Evolutionary conservation across 2,797 vertebrate genomes (phyloP).

Genomic region (Muscicapa comitata): DNA sequence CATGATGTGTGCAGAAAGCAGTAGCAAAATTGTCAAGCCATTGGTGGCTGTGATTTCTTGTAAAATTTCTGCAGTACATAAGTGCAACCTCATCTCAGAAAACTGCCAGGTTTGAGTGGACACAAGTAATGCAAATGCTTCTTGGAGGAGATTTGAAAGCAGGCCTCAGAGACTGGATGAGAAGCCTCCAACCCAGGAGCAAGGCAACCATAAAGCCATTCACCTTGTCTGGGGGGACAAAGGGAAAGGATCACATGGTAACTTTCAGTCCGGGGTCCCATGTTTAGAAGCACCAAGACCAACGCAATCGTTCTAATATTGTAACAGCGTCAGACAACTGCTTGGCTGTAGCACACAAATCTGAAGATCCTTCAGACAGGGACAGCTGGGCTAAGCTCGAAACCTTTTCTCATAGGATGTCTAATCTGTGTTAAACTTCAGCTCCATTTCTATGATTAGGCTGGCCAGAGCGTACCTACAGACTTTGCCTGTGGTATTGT

Average conservation of each 20-base stretch:
- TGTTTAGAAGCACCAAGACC: constrained; percentile 22
- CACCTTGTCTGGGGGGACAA: background rate
- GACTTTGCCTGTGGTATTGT: constrained; percentile 42
- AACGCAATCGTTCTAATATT: constrained; percentile 33
- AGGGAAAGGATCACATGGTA: background rate
- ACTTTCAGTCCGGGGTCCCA: background rate
- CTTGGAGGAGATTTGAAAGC: background rate
- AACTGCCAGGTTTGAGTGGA: background rate
- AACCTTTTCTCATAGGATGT: constrained; percentile 14
- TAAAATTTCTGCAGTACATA: background rate
- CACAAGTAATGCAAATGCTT: background rate
- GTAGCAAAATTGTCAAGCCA: background rate
- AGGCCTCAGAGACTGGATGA: background rate
- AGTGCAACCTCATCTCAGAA: background rate
- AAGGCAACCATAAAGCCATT: background rate
- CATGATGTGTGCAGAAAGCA: background rate
- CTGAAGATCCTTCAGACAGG: constrained; percentile 50
- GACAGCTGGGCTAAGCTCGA: constrained; percentile 12
- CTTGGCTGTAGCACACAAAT: background rate
- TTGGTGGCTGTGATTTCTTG: background rate
- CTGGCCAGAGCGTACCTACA: background rate
- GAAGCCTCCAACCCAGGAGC: background rate
- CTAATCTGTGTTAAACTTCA: constrained; percentile 28
- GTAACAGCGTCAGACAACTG: constrained; percentile 26
- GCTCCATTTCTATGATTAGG: constrained; percentile 4